Evolutionary conservation across 2,797 vertebrate species (phyloP).

Genomic region (Podargus strigoides): DNA sequence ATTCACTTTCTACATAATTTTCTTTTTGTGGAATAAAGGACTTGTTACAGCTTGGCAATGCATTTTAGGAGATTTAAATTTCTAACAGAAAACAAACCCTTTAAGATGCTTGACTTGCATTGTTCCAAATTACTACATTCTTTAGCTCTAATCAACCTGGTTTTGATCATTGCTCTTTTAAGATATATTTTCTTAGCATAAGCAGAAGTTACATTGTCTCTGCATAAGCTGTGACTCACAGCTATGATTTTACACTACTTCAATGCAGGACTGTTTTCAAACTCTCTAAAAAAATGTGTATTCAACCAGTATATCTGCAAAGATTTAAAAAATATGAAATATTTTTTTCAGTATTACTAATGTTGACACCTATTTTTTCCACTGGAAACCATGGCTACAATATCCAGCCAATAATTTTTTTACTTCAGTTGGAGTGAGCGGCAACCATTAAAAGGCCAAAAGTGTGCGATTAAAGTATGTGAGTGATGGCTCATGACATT

Average conservation of each 20-base stretch:
- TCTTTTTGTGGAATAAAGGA: conserved; percentile 4
- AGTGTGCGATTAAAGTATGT: neutral
- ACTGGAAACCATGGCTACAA: neutral
- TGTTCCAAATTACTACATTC: neutral
- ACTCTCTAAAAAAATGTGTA: neutral
- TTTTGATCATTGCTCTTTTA: neutral
- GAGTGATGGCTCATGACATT: neutral
- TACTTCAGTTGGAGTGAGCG: neutral
- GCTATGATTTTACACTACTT: neutral
- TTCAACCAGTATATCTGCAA: neutral
- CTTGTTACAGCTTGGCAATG: conserved; percentile 10
- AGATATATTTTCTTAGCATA: neutral
- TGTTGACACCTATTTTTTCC: neutral
- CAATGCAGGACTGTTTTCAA: neutral
- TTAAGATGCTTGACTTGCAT: neutral
- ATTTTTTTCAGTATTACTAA: neutral
- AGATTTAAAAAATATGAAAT: neutral
- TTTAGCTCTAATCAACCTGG: neutral
- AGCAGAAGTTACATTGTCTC: neutral
- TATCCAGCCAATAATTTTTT: neutral
- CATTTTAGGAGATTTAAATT: conserved; percentile 8
- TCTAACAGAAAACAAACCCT: conserved; percentile 8
- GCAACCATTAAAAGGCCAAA: neutral
- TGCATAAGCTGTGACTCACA: neutral
- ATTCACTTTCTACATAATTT: neutral